A percentile compares a stretch with the other conserved stretches of the same genome.
Evolutionary conservation across 2,113 vertebrate species (phyloP).

Genomic region (Guaruba guarouba): DNA sequence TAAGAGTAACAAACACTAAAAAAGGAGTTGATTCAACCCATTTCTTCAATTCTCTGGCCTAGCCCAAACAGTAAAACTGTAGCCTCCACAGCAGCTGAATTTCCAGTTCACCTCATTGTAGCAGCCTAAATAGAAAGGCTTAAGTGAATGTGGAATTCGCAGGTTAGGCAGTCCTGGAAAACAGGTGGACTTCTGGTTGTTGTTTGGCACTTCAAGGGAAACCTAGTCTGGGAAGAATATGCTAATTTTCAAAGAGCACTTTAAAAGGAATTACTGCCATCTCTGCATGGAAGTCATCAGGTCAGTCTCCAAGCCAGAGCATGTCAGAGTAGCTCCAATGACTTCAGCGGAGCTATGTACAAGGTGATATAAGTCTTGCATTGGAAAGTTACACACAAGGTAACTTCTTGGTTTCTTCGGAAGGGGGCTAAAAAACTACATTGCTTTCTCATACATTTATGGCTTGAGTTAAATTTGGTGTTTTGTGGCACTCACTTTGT

Average conservation of each 20-base stretch:
- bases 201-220: not conserved
- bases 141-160: not conserved
- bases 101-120: not conserved
- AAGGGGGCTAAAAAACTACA: not conserved
- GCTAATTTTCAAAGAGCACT: not conserved
- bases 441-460: not conserved
- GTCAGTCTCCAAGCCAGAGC: not conserved
- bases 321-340: not conserved
- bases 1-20: not conserved
- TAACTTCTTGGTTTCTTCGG: not conserved
- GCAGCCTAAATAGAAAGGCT: not conserved
- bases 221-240: not conserved
- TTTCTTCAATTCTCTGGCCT: not conserved
- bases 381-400: not conserved
- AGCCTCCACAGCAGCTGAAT: not conserved
- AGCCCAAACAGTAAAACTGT: not conserved
- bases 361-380: rapidly evolving
- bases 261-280: not conserved
- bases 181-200: not conserved
- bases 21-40: not conserved
- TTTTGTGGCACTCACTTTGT: not conserved
- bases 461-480: not conserved
- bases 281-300: not conserved
- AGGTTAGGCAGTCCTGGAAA: not conserved
- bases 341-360: not conserved